These are phyloP conservation scores for Nothura maculosa DNA, from an alignment of 2,797 vertebrate species.

Conservation along the genomic window DNA sequence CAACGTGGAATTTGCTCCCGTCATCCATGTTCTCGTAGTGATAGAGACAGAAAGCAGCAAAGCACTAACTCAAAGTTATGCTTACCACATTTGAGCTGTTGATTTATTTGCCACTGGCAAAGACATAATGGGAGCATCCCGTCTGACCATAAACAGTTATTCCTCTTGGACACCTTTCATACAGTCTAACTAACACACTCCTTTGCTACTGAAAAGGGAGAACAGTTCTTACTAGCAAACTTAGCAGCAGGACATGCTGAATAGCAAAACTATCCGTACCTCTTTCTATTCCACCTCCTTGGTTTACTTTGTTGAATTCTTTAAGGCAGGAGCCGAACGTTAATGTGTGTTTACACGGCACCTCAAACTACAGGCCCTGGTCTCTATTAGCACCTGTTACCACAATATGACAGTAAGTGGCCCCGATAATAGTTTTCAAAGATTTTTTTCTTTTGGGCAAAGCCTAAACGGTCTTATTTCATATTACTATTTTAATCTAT, in stretches of 20 bases:
- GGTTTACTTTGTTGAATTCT: not conserved
- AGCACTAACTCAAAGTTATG: not conserved
- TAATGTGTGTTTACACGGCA: not conserved
- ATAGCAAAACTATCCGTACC: not conserved
- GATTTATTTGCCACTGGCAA: not conserved
- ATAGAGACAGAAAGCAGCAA: not conserved
- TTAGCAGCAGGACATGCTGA: not conserved
- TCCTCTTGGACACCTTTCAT: not conserved
- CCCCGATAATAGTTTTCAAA: not conserved
- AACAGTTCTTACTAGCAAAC: not conserved
- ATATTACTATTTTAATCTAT: not conserved
- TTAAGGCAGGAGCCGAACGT: not conserved
- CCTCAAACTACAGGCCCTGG: no score
- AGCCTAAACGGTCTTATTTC: not conserved
- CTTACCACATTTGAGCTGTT: not conserved
- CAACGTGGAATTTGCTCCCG: not conserved
- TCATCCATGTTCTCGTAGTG: not conserved
- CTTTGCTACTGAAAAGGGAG: not conserved
- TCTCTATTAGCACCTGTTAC: not conserved
- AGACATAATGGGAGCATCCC: not conserved
- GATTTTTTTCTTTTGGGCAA: not conserved
- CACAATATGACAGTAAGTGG: not conserved
- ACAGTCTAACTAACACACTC: not conserved
- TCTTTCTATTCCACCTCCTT: not conserved
- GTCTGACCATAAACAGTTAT: not conserved